Percentiles rank a stretch among this genome's conserved stretches.
Conservation (phyloP, 2,888 invertebrate genomes). For the Endotricha flammealis region DNA sequence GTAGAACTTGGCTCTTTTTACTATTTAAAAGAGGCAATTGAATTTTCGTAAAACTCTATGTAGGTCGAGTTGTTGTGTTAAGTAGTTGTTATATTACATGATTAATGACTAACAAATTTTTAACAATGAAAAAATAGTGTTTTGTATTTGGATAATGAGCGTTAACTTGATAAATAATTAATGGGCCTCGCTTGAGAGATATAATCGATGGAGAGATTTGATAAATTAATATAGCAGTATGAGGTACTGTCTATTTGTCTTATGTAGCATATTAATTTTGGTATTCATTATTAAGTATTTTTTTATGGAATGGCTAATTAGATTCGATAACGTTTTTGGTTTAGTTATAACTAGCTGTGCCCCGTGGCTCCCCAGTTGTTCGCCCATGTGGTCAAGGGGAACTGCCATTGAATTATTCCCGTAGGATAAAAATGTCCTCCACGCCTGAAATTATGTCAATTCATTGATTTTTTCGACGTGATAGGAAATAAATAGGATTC, state of each 20-base stretch:
- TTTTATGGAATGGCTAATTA: constrained; percentile 7
- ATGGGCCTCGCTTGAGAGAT: constrained; percentile 39
- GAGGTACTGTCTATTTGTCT: constrained; percentile 1
- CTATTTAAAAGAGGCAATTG: background rate
- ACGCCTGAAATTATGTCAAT: too few species aligned
- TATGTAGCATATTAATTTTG: constrained; percentile 5
- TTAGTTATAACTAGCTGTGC: too few species aligned
- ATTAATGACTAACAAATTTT: constrained; percentile 50
- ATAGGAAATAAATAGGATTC: too few species aligned
- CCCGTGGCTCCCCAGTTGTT: too few species aligned
- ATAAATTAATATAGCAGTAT: constrained; percentile 31
- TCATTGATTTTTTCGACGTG: too few species aligned
- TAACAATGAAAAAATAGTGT: constrained; percentile 50
- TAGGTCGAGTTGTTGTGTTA: constrained; percentile 23
- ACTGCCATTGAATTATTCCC: too few species aligned
- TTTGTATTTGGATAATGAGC: constrained; percentile 61
- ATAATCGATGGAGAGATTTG: constrained; percentile 28
- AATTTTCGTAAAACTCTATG: constrained; percentile 21
- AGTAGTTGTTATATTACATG: constrained; percentile 34
- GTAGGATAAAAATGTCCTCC: too few species aligned
- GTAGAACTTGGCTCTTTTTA: background rate
- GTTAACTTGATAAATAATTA: constrained; percentile 61
- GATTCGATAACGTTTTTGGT: background rate
- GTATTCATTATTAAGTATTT: constrained; percentile 4
- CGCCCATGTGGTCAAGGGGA: too few species aligned